Evolutionary conservation across 2,797 vertebrate genomes (phyloP).

Genomic region (Typhlichthys eigenmanni): DNA sequence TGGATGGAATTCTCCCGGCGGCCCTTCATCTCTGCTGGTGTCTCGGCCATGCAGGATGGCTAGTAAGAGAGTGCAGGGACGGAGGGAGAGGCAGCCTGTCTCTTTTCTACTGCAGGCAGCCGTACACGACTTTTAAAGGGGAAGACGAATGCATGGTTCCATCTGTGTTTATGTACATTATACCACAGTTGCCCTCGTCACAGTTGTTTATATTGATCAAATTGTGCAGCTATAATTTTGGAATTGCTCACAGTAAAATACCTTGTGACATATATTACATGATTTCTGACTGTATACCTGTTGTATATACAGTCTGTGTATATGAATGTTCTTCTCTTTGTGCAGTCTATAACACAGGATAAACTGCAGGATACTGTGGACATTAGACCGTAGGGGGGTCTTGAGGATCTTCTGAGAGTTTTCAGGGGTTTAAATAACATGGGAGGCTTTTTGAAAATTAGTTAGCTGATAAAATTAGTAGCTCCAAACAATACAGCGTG

Average conservation of each 20-base stretch:
- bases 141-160: no score
- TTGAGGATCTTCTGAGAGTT: slow-evolving; percentile 28
- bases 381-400: slow-evolving; percentile 15
- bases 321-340: no score
- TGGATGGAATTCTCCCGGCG: slow-evolving; percentile 50
- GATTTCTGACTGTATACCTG: slow-evolving; percentile 3
- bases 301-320: slow-evolving; percentile 17
- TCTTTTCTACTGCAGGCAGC: slow-evolving; percentile 18
- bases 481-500: slow-evolving; percentile 43
- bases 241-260: slow-evolving; percentile 16
- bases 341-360: slow-evolving; percentile 24
- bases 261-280: not conserved
- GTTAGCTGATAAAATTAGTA: slow-evolving; percentile 36
- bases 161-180: no score
- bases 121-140: not conserved
- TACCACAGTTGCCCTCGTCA: no score
- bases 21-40: slow-evolving; percentile 55
- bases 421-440: slow-evolving; percentile 35
- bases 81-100: slow-evolving; percentile 22
- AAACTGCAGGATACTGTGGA: slow-evolving; percentile 19
- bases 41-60: slow-evolving; percentile 27
- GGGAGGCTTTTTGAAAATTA: slow-evolving; percentile 44
- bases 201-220: no score
- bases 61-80: slow-evolving; percentile 24
- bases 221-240: slow-evolving; percentile 2